Conservation (phyloP, 2,797 vertebrate species). For the Rallus crepitans region DNA sequence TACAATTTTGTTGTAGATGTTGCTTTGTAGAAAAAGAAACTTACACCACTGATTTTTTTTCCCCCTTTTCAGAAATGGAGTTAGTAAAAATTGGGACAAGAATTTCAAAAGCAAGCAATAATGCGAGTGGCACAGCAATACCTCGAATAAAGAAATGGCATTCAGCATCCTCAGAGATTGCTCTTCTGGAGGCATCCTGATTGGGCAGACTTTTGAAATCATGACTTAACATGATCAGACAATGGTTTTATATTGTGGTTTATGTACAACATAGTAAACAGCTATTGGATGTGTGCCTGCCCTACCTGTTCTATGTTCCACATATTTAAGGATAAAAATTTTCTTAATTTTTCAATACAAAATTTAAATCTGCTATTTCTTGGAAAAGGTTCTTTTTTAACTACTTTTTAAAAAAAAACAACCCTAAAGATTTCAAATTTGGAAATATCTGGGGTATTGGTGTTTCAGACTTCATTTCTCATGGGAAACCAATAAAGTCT, state of each 20-base stretch:
- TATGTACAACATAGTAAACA: not conserved
- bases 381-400: not conserved
- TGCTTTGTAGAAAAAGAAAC: not conserved
- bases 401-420: not conserved
- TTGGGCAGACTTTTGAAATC: not conserved
- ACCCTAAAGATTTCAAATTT: not conserved
- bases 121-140: not conserved
- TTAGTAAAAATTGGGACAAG: not conserved
- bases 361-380: not conserved
- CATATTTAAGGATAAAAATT: not conserved
- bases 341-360: not conserved
- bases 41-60: not conserved
- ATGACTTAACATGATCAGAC: not conserved
- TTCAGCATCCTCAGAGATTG: not conserved
- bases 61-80: not conserved
- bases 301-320: not conserved
- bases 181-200: not conserved
- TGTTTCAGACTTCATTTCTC: conserved; percentile 38
- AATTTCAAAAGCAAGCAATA: not conserved
- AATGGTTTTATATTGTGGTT: not conserved
- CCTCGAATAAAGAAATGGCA: not conserved
- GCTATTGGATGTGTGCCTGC: not conserved
- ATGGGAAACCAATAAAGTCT: not conserved
- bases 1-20: not conserved
- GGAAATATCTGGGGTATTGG: conserved; percentile 12